A percentile compares a stretch with the other conserved stretches of the same genome.
phyloP scores from a whole-genome alignment of 1,140 invertebrate genomes.

The Drosophila aff. region DNA sequence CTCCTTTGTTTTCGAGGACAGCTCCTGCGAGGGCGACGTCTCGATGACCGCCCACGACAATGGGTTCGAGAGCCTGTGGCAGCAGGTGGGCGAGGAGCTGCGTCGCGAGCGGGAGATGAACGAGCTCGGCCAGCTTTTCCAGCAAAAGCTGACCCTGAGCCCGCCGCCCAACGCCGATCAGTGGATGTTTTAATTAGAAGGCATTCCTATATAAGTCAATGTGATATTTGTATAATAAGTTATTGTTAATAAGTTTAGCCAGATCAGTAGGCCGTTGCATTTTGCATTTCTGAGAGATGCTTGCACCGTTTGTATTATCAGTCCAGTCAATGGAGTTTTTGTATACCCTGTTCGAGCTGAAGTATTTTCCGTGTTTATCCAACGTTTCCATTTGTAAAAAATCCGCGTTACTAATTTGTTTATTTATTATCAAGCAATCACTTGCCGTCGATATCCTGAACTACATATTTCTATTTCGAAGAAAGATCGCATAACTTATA shows the following conservation, averaged over 20 bases:
- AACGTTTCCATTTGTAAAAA: slow-evolving; percentile 33
- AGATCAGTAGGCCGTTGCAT: slow-evolving; percentile 4
- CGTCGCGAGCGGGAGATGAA: slow-evolving; percentile 55
- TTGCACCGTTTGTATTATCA: slow-evolving; percentile 19
- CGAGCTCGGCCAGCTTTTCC: slow-evolving; percentile 52
- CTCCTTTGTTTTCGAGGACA: slow-evolving; percentile 68
- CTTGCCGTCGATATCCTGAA: slow-evolving; percentile 29
- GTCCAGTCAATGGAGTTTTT: slow-evolving; percentile 3
- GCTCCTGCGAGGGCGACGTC: slow-evolving; percentile 50
- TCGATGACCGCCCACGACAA: slow-evolving; percentile 26
- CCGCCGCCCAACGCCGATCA: slow-evolving; percentile 9
- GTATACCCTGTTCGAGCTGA: slow-evolving; percentile 16
- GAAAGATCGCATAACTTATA: slow-evolving; percentile 21
- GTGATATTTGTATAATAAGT: slow-evolving; percentile 37
- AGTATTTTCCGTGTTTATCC: slow-evolving; percentile 22
- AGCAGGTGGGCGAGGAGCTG: slow-evolving; percentile 62
- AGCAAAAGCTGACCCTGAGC: slow-evolving; percentile 56
- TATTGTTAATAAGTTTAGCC: slow-evolving; percentile 7
- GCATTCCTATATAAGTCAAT: not conserved
- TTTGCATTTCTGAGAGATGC: slow-evolving; percentile 56
- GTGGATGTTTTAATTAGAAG: slow-evolving; percentile 24
- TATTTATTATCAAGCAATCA: slow-evolving; percentile 10
- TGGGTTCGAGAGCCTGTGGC: slow-evolving; percentile 73
- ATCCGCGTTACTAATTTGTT: slow-evolving; percentile 34
- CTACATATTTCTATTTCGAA: not conserved